A percentile compares a stretch with the other conserved stretches of the same genome.
Evolutionary conservation across 2,797 vertebrate genomes (phyloP).

Genomic region (Enteromius thamalakanensis): DNA sequence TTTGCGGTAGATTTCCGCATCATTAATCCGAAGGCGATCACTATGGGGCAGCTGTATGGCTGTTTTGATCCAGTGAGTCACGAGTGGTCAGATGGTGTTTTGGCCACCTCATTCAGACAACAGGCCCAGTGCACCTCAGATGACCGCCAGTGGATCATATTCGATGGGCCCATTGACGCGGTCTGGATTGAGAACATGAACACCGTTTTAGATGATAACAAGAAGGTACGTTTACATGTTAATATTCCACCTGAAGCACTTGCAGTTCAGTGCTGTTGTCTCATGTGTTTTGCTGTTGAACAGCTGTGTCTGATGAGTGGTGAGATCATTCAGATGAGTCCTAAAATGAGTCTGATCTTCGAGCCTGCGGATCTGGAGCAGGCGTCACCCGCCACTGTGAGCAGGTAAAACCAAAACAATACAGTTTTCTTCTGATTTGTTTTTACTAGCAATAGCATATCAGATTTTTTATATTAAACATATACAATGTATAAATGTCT

Average conservation of each 20-base stretch:
- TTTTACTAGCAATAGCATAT: neutral
- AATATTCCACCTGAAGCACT: neutral
- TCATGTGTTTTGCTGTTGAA: slow-evolving; percentile 50
- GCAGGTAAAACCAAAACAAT: slow-evolving; percentile 78
- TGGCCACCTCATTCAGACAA: slow-evolving; percentile 86
- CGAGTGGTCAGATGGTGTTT: slow-evolving; percentile 91
- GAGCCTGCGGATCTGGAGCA: slow-evolving; percentile 91
- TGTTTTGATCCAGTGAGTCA: slow-evolving; percentile 90
- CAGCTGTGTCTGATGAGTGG: slow-evolving; percentile 96
- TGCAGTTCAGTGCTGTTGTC: neutral
- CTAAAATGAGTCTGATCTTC: slow-evolving; percentile 95
- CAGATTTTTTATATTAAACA: neutral
- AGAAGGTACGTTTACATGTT: slow-evolving; percentile 80
- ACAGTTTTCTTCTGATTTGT: neutral
- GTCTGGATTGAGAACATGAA: slow-evolving; percentile 99
- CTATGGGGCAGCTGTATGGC: slow-evolving; percentile 93
- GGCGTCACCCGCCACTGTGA: slow-evolving; percentile 94
- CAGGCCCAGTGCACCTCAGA: slow-evolving; percentile 85
- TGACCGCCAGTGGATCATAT: slow-evolving; percentile 91
- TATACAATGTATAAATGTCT: neutral
- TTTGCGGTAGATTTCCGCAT: slow-evolving; percentile 86
- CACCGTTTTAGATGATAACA: slow-evolving; percentile 94
- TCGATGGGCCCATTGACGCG: slow-evolving; percentile 94
- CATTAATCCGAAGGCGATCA: slow-evolving; percentile 94
- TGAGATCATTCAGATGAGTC: slow-evolving; percentile 96